A percentile compares a stretch with the other conserved stretches of the same genome.
phyloP scores from a whole-genome alignment of 2,888 invertebrate genomes.

The Drosophila eohydei region DNA sequence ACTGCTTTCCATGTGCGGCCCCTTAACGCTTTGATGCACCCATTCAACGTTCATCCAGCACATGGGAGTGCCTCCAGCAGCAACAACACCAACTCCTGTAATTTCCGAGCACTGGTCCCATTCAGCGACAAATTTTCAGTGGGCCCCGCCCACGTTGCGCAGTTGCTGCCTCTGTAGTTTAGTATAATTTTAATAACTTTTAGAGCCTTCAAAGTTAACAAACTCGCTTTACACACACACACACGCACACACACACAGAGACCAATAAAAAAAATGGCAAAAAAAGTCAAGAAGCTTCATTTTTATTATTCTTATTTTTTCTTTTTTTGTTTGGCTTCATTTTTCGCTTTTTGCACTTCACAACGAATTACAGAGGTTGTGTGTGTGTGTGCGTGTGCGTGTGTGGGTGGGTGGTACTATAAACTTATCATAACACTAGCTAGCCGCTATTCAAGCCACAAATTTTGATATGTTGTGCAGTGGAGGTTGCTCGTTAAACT shows the following conservation, averaged over 20 bases:
- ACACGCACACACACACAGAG: conserved; percentile 9
- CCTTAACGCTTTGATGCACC: conserved; percentile 46
- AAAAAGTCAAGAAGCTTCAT: conserved; percentile 23
- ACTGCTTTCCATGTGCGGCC: conserved; percentile 15
- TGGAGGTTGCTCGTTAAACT: neutral
- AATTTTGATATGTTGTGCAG: conserved; percentile 44
- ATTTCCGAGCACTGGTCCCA: conserved; percentile 44
- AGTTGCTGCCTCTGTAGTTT: conserved; percentile 32
- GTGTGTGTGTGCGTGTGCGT: conserved; percentile 11
- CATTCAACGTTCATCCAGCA: conserved; percentile 33
- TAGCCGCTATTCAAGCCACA: conserved; percentile 69
- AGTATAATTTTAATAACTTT: conserved; percentile 57
- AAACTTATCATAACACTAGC: conserved; percentile 75
- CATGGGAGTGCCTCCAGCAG: conserved; percentile 19
- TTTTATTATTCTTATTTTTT: conserved; percentile 32
- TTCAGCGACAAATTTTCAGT: conserved; percentile 38
- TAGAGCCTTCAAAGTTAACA: conserved; percentile 41
- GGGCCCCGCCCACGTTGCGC: conserved; percentile 7
- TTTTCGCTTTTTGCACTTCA: conserved; percentile 30
- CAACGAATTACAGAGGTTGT: conserved; percentile 9
- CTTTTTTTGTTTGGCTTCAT: conserved; percentile 46
- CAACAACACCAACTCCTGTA: conserved; percentile 51
- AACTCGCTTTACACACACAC: neutral
- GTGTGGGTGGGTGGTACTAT: conserved; percentile 50
- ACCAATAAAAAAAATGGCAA: conserved; percentile 3